Evolutionary conservation across 2,113 vertebrate genomes (phyloP), one percentile per base, ranked within the genome.

Genomic region (Lucifuga dentata): DNA sequence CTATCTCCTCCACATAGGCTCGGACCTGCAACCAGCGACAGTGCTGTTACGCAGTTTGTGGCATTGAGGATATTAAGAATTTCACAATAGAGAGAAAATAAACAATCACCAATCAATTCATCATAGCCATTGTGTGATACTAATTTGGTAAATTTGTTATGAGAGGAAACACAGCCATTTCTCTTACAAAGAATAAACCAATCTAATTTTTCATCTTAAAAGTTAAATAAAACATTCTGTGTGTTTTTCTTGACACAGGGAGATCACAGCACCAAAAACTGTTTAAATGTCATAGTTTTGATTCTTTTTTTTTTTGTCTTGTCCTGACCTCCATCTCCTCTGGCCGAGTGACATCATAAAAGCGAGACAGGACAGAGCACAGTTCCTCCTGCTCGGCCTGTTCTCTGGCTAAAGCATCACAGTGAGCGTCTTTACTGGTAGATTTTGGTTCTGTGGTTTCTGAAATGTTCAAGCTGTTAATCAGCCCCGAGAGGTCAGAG

Each of bases 401-500:
- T 60, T 91, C 89, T 35, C 79, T 55, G 16, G 50, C 62, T 23
- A 74, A 67, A 5, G 74, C 26, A 11, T 88, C 71, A 5, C 58
- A 11, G 0, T 15, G 33, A 61, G 39, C 3, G 10, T 9, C 21
- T 19, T 35, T 43, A 11, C 29, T 1, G 7, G 4, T 9, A 1
- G 11, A n/a, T 36, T 19, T 10, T 15, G n/a, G 10, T 5, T 35
- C 10, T 8, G 26, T 6, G 5, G n/a, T 52, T 1, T 58, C 36
- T 20, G 11, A 63, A 17, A 48, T 1, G 32, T 81, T 45, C 3
- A 29, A 52, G 13, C 13, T 8, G 15, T 91, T 71, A 36, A 88
- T 91, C 38, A 92, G 46, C 39, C 26, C 59, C 73, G 78, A 12
- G 1, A 94, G 85, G 80, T 95, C 91, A 6, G 65, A 63, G 32